Percentiles rank a stretch among this genome's conserved stretches.
phyloP scores from a whole-genome alignment of 2,797 vertebrate genomes.

The Anabacerthia variegaticeps region DNA sequence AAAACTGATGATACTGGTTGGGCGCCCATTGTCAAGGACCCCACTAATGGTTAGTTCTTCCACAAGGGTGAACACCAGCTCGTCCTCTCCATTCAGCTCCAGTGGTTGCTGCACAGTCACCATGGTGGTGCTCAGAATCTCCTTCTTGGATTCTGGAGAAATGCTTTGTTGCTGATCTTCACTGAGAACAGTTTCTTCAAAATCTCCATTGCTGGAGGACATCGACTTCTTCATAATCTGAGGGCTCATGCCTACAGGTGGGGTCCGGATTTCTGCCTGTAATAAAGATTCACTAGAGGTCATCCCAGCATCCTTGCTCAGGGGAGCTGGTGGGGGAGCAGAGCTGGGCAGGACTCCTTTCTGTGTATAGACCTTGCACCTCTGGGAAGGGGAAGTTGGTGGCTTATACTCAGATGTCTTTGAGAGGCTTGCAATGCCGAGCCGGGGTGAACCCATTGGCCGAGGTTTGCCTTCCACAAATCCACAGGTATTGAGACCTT shows the following conservation, averaged over 20 bases:
- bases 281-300: slow-evolving; percentile 83
- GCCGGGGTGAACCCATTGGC: slow-evolving; percentile 90
- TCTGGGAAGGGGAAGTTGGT: slow-evolving; percentile 91
- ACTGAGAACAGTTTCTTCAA: slow-evolving; percentile 62
- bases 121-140: slow-evolving; percentile 90
- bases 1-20: slow-evolving; percentile 91
- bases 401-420: slow-evolving; percentile 95
- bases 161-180: slow-evolving; percentile 55
- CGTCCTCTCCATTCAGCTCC: slow-evolving; percentile 93
- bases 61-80: slow-evolving; percentile 95
- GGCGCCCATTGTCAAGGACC: slow-evolving; percentile 81
- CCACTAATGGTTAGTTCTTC: slow-evolving; percentile 94
- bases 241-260: slow-evolving; percentile 93
- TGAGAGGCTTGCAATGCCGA: slow-evolving; percentile 93
- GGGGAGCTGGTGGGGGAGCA: slow-evolving; percentile 78
- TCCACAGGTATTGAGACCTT: slow-evolving; percentile 85
- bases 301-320: slow-evolving; percentile 80
- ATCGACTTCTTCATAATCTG: slow-evolving; percentile 86
- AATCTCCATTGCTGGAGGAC: slow-evolving; percentile 73
- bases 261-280: slow-evolving; percentile 85
- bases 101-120: slow-evolving; percentile 94
- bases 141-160: slow-evolving; percentile 79
- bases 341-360: slow-evolving; percentile 90
- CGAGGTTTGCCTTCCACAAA: slow-evolving; percentile 89
- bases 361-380: slow-evolving; percentile 95